A percentile compares a stretch with the other conserved stretches of the same genome.
phyloP scores from a whole-genome alignment of 2,888 invertebrate species.

The Polydrusus cervinus region DNA sequence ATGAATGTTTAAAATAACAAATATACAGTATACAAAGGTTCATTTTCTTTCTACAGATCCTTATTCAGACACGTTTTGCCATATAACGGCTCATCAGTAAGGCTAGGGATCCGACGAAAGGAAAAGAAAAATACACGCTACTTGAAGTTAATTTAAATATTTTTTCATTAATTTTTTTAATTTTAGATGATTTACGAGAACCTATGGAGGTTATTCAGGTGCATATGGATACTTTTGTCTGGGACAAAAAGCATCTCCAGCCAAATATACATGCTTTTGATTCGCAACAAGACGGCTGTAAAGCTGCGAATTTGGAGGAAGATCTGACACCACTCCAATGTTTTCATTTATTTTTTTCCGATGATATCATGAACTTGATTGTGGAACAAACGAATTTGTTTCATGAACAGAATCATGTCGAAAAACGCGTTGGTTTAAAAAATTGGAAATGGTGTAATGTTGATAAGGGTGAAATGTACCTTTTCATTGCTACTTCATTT shows the following conservation, averaged over 20 bases:
- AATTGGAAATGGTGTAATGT: conserved; percentile 5
- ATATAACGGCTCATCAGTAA: background rate
- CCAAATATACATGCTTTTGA: conserved; percentile 10
- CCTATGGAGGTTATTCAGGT: background rate
- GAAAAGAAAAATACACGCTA: too few species aligned
- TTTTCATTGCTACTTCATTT: conserved; percentile 8
- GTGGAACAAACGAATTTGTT: conserved; percentile 20
- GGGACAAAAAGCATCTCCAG: background rate
- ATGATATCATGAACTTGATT: conserved; percentile 13
- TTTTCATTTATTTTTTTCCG: conserved; percentile 13
- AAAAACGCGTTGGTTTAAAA: background rate
- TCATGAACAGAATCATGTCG: background rate
- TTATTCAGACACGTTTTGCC: background rate
- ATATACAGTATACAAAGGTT: background rate
- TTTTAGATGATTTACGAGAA: background rate
- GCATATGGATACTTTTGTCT: conserved; percentile 1
- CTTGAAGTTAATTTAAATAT: too few species aligned
- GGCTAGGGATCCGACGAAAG: too few species aligned
- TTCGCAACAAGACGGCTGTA: conserved; percentile 2
- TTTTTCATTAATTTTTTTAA: background rate
- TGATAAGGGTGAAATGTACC: conserved; percentile 17
- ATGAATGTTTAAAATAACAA: background rate
- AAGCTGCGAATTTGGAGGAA: background rate
- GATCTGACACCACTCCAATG: conserved; percentile 4
- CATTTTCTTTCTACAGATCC: background rate